These are phyloP conservation scores for Sminthurides aquaticus DNA, from an alignment of 2,888 invertebrate species.

Conservation along the genomic window DNA sequence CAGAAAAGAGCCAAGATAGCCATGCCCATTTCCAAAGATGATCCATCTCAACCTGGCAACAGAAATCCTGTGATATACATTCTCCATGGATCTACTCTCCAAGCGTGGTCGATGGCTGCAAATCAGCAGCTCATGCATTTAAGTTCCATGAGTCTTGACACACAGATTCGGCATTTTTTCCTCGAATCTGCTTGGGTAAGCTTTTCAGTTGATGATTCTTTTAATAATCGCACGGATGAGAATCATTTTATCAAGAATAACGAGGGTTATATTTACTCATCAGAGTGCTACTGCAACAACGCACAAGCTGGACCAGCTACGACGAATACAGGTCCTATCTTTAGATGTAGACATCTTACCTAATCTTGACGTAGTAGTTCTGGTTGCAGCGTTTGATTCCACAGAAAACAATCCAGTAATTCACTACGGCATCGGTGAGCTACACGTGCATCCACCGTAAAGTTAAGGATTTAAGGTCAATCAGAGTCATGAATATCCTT, in stretches of 20 bases:
- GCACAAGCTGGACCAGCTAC: conserved; percentile 13
- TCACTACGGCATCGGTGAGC: conserved; percentile 38
- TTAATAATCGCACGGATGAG: background rate
- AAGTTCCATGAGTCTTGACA: conserved; percentile 57
- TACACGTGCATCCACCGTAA: background rate
- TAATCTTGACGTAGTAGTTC: conserved; percentile 29
- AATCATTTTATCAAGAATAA: no score
- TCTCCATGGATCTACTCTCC: conserved; percentile 68
- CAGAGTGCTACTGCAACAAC: conserved; percentile 3
- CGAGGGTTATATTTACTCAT: no score
- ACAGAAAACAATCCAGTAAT: conserved; percentile 24
- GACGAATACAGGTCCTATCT: conserved; percentile 38
- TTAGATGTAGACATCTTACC: conserved; percentile 31
- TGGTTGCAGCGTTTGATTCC: conserved; percentile 38
- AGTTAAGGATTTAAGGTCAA: background rate
- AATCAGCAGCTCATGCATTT: conserved; percentile 56
- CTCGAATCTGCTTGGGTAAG: conserved; percentile 61
- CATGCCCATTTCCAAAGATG: conserved; percentile 30
- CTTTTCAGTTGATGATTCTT: conserved; percentile 16
- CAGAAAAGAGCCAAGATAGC: conserved; percentile 40
- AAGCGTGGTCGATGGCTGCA: conserved; percentile 67
- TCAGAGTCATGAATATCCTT: background rate
- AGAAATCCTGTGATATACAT: conserved; percentile 54
- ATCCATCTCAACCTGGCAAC: conserved; percentile 28
- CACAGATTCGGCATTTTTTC: conserved; percentile 64